Conservation (phyloP, 2,113 vertebrate species). For the Empidonax alnorum region DNA sequence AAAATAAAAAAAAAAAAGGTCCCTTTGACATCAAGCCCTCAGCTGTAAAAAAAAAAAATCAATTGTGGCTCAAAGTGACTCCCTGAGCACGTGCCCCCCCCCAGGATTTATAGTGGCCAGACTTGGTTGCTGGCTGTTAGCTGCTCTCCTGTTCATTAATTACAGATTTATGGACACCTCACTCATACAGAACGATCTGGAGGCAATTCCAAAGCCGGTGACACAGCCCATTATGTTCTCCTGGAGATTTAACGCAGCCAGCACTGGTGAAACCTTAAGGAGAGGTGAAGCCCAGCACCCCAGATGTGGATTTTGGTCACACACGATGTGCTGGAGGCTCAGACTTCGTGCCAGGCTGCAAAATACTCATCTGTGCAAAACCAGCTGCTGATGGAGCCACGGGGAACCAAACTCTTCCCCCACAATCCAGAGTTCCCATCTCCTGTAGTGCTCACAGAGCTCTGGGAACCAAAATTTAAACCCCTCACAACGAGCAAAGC, state of each 20-base stretch:
- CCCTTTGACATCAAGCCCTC: not conserved
- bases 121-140: not conserved
- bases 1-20: not conserved
- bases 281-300: not conserved
- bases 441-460: rapidly evolving
- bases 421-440: not conserved
- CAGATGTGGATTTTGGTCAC: not conserved
- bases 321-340: rapidly evolving
- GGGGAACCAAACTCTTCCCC: not conserved
- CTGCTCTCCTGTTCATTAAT: not conserved
- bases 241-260: rapidly evolving
- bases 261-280: not conserved
- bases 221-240: not conserved
- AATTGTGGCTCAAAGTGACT: not conserved
- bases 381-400: not conserved
- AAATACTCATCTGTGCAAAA: not conserved
- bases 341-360: not conserved
- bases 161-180: not conserved
- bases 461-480: not conserved
- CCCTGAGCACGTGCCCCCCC: not conserved
- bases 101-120: not conserved
- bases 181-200: not conserved
- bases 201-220: not conserved
- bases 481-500: rapidly evolving
- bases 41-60: not conserved